Base-by-base conservation (phyloP, 2,113 vertebrate genomes). In the Aphyosemion australe region DNA sequence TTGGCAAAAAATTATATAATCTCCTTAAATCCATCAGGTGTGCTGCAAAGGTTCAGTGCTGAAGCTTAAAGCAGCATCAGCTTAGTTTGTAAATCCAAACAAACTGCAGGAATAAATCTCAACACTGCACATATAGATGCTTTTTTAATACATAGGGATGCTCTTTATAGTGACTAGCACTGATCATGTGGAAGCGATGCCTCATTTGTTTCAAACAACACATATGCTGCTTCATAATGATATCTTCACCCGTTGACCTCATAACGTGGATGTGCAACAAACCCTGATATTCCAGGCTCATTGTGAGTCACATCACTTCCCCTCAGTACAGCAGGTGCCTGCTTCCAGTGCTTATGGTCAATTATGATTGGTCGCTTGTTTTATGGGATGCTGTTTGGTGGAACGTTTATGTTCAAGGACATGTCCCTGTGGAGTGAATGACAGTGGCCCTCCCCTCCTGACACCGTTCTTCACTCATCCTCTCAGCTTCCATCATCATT, bases 351-450 rank as follows among this genome's bases (percentile, higher is more conserved):
- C 74, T 80, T 64, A 72, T 53, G 34, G 60, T 74, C 59, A 48
- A 76, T 80, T 69, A 69, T 65, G 45, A 71, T 74, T 62, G 46
- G 32, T 14, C 8, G 43, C 58, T 49, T 54, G 49, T 45, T 69
- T 60, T 70, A 55, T 62, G 11, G 63, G 64, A 15, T 64, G 51
- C 21, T 61, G 53, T 86, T 79, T 66, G 51, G 43, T 46, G 2
- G 2, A 48, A 48, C 78, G 46, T 64, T 81, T 79, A 81, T 64
- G 54, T 78, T 79, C 79, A 83, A 84, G 79, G 83, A 31, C 80
- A 75, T 46, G 56, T 61, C 57, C 20, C 43, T 51, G 39, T 5
- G 14, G 65, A 60, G 68, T 59, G 57, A 84, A 74, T 67, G 53
- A 50, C 63, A 65, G 37, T 43, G 14, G n/a, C 12, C 16, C 32